Evolutionary conservation across 2,888 invertebrate genomes (phyloP).

Genomic region (Meghimatium bilineatum): DNA sequence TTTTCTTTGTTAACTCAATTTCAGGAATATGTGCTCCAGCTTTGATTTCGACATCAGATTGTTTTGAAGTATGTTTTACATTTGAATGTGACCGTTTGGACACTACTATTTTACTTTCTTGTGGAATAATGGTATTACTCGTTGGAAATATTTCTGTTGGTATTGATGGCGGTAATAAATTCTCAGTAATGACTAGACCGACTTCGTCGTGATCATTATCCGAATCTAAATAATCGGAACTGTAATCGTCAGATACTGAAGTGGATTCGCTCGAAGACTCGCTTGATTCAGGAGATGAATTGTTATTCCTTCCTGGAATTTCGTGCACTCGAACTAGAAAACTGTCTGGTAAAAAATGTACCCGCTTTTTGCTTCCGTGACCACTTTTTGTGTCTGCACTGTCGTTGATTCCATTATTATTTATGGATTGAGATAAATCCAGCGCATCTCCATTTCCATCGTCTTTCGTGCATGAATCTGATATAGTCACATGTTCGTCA

Average conservation of each 20-base stretch:
- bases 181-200: not conserved
- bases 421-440: not conserved
- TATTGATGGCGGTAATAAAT: not conserved
- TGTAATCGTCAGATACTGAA: slow-evolving; percentile 34
- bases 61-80: slow-evolving; percentile 8
- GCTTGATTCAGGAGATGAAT: slow-evolving; percentile 34
- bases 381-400: not conserved
- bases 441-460: not conserved
- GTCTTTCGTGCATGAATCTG: not conserved
- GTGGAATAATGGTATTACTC: not conserved
- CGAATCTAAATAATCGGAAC: slow-evolving; percentile 41
- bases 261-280: slow-evolving; percentile 40
- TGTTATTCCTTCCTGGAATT: slow-evolving; percentile 50
- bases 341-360: slow-evolving; percentile 52
- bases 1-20: not conserved
- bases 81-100: slow-evolving; percentile 1
- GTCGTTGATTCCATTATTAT: slow-evolving; percentile 4
- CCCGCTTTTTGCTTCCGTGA: slow-evolving; percentile 47
- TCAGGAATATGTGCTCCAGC: not conserved
- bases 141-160: not conserved
- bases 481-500: not conserved
- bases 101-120: not conserved
- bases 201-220: slow-evolving; percentile 1
- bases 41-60: not conserved
- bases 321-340: slow-evolving; percentile 50